These are phyloP conservation scores for Lasioglossum baleicum DNA, from an alignment of 1,140 invertebrate species.

Conservation along the genomic window DNA sequence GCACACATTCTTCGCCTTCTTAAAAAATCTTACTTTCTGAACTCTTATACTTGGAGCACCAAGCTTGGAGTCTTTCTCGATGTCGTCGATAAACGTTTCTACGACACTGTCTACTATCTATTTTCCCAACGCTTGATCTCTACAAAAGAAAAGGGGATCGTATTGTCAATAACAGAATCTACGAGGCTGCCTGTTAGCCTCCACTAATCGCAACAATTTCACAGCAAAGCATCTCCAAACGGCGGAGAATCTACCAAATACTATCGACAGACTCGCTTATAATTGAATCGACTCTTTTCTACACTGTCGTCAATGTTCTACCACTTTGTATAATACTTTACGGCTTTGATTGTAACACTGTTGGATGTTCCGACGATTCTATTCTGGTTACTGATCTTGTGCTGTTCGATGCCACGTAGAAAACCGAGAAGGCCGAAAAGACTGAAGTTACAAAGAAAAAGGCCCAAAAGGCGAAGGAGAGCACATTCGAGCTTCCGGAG, in stretches of 20 bases:
- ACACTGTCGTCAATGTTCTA: constrained; percentile 7
- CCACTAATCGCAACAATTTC: background rate
- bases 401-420: constrained; percentile 57
- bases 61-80: background rate
- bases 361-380: too few relatives aligned
- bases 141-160: background rate
- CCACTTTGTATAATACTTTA: background rate
- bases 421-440: constrained; percentile 75
- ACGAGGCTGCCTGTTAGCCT: background rate
- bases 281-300: background rate
- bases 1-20: too few relatives aligned
- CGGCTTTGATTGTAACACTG: constrained; percentile 1
- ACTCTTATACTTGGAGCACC: background rate
- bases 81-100: constrained; percentile 10
- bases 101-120: background rate
- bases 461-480: constrained; percentile 78
- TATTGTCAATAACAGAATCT: too few relatives aligned
- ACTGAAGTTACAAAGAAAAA: constrained; percentile 73
- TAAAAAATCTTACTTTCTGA: too few relatives aligned
- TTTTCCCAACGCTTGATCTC: background rate
- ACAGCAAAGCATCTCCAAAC: background rate
- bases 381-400: too few relatives aligned
- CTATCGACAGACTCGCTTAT: background rate
- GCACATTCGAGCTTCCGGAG: constrained; percentile 85
- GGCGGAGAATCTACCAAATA: background rate